A percentile compares a stretch with the other conserved stretches of the same genome.
Evolutionary conservation across 2,797 vertebrate species (phyloP).

Genomic region (Rallus crepitans): DNA sequence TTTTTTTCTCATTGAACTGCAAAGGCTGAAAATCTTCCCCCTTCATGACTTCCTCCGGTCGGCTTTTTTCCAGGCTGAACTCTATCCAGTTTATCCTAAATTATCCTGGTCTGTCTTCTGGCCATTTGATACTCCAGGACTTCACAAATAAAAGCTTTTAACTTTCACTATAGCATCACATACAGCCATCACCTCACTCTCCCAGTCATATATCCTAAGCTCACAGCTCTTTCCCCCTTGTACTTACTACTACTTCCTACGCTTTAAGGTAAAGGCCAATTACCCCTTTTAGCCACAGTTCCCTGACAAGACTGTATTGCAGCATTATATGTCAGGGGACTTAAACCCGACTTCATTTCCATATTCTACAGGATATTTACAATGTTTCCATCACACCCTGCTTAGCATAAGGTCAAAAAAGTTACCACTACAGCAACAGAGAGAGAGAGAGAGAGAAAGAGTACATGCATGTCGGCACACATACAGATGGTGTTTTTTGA

Average conservation of each 20-base stretch:
- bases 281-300: not conserved
- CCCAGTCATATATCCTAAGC: not conserved
- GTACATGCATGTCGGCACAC: fast-evolving
- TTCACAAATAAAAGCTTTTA: not conserved
- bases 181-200: not conserved
- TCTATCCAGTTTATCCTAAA: not conserved
- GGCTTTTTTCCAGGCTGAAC: not conserved
- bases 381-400: not conserved
- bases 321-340: not conserved
- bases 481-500: not conserved
- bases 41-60: not conserved
- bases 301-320: not conserved
- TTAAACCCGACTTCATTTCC: not conserved
- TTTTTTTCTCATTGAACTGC: not conserved
- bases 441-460: too few relatives aligned
- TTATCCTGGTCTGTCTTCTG: not conserved
- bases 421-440: not conserved
- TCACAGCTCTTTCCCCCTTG: not conserved
- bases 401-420: not conserved
- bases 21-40: not conserved
- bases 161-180: not conserved
- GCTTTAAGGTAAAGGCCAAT: not conserved
- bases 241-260: not conserved
- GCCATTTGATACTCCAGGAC: not conserved
- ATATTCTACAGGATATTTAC: not conserved